Conservation (phyloP, 2,888 invertebrate species). For the Lepidonotus clava region DNA sequence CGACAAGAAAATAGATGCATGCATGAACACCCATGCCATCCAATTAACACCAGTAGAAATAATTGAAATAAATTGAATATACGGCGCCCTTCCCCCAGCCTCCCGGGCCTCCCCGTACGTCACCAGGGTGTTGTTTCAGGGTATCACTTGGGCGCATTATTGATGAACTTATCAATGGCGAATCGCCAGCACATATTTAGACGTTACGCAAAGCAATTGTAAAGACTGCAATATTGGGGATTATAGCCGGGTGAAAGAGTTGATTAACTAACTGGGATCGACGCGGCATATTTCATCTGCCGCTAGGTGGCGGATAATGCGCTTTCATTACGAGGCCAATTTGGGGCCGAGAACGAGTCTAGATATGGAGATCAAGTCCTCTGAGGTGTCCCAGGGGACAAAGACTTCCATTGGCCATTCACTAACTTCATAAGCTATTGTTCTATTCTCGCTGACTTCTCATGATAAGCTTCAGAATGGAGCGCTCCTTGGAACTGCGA, state of each 20-base stretch:
- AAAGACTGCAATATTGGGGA: slow-evolving; percentile 12
- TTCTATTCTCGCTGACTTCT: background rate
- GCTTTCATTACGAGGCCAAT: background rate
- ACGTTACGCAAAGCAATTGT: background rate
- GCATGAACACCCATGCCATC: no score
- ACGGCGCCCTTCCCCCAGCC: no score
- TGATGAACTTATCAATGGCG: background rate
- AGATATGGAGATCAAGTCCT: slow-evolving; percentile 10
- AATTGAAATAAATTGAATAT: no score
- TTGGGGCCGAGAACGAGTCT: background rate
- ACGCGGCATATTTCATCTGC: background rate
- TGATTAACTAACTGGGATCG: slow-evolving; percentile 3
- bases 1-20: no score
- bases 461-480: background rate
- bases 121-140: no score
- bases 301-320: slow-evolving; percentile 1
- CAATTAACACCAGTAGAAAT: no score
- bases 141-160: no score
- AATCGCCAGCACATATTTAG: background rate
- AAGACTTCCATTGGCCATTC: slow-evolving; percentile 14
- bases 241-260: background rate
- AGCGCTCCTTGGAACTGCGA: background rate
- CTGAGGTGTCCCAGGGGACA: background rate
- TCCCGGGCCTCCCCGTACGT: no score
- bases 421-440: background rate